phyloP scores from a whole-genome alignment of 1,140 invertebrate genomes.

The Ostrea denselamellosa region DNA sequence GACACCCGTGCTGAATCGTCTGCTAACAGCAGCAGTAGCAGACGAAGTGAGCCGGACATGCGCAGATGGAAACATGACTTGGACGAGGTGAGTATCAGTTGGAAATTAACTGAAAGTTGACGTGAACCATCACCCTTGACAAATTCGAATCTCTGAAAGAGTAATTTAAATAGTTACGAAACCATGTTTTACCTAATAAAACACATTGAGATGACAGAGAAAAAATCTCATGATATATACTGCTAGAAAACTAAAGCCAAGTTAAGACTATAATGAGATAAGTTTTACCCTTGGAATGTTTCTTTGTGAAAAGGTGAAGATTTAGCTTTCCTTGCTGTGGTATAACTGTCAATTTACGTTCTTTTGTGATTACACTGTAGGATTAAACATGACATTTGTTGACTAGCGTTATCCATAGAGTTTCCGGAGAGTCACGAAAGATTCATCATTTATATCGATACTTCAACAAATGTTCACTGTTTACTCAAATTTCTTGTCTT shows the following conservation, averaged over 20 bases:
- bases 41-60: slow-evolving; percentile 57
- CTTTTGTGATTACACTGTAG: not conserved
- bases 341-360: not conserved
- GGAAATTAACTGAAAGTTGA: not conserved
- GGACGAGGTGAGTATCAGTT: not conserved
- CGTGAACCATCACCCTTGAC: not conserved
- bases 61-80: slow-evolving; percentile 43
- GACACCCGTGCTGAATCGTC: slow-evolving; percentile 39
- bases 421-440: not conserved
- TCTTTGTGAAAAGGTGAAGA: not conserved
- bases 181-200: not conserved
- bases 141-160: not conserved
- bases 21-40: slow-evolving; percentile 50
- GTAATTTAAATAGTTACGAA: not conserved
- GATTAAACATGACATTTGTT: slow-evolving; percentile 17
- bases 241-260: not conserved
- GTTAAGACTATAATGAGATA: slow-evolving; percentile 17
- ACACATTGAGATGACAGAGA: not conserved
- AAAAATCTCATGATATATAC: not conserved
- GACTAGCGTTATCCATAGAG: not conserved
- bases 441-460: not conserved
- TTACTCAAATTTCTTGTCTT: not conserved
- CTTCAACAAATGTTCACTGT: slow-evolving; percentile 30
- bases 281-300: not conserved
- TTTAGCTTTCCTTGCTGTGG: not conserved